These are phyloP conservation scores for Epirrita christyi DNA, from an alignment of 2,888 invertebrate genomes.

Conservation along the genomic window DNA sequence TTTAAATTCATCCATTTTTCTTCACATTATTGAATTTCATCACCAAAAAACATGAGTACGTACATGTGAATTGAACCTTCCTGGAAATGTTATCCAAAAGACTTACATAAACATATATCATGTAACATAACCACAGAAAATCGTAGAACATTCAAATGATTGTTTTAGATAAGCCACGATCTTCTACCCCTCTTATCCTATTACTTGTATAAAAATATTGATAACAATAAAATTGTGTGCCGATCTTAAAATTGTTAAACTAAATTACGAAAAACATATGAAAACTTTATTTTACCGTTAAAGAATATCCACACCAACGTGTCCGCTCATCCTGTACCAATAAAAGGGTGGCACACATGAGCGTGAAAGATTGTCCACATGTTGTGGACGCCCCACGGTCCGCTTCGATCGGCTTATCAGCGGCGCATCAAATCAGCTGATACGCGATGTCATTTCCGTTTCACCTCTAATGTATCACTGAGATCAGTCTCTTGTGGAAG, in stretches of 20 bases:
- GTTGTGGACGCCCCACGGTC: conserved; percentile 63
- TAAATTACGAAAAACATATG: neutral
- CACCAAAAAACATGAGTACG: no score
- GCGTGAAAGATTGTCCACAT: conserved; percentile 85
- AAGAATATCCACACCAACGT: conserved; percentile 53
- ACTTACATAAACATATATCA: no score
- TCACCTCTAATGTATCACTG: conserved; percentile 68
- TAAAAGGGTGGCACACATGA: conserved; percentile 84
- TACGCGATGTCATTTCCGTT: conserved; percentile 69
- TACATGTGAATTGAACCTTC: no score
- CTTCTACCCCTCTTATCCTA: neutral
- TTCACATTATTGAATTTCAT: no score
- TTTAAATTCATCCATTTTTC: no score
- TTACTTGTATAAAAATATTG: no score
- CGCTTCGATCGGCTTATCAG: conserved; percentile 68
- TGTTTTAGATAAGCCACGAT: neutral
- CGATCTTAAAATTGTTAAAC: neutral
- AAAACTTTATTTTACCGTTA: neutral
- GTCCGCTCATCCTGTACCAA: conserved; percentile 61
- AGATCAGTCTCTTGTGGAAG: conserved; percentile 15
- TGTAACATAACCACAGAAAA: neutral
- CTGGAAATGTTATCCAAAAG: no score
- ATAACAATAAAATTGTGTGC: neutral
- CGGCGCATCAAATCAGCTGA: conserved; percentile 66
- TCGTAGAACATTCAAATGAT: neutral